Conservation (phyloP, 2,888 invertebrate species). For the Hedychridium roseum region DNA sequence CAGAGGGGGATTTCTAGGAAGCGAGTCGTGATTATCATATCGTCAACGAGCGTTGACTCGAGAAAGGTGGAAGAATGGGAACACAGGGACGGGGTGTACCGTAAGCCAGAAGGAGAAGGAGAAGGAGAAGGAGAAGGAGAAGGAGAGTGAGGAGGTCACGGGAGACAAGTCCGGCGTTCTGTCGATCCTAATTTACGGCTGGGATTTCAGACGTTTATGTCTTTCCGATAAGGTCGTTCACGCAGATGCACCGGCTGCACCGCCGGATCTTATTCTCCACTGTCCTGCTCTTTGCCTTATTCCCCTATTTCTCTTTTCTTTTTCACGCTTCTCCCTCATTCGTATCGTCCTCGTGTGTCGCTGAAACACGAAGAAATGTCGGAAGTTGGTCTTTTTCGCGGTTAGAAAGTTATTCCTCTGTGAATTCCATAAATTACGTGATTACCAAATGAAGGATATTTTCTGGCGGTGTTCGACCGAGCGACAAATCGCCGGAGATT, state of each 20-base stretch:
- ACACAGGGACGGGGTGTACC: not conserved
- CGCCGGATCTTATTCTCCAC: slow-evolving; percentile 33
- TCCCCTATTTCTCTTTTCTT: slow-evolving; percentile 5
- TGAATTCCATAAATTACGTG: not conserved
- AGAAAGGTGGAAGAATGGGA: slow-evolving; percentile 9
- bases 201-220: slow-evolving; percentile 62
- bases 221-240: slow-evolving; percentile 61
- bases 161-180: slow-evolving; percentile 50
- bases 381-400: slow-evolving; percentile 26
- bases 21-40: too few species aligned
- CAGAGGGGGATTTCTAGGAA: too few species aligned
- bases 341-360: slow-evolving; percentile 12
- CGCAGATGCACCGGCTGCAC: slow-evolving; percentile 40
- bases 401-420: slow-evolving; percentile 27
- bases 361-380: slow-evolving; percentile 28
- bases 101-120: slow-evolving; percentile 4
- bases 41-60: slow-evolving; percentile 4
- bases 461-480: slow-evolving; percentile 12
- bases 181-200: slow-evolving; percentile 63
- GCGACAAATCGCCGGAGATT: slow-evolving; percentile 55
- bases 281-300: slow-evolving; percentile 1
- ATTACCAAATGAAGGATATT: slow-evolving; percentile 1
- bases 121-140: slow-evolving; percentile 1
- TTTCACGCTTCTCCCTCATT: slow-evolving; percentile 5
- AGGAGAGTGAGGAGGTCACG: slow-evolving; percentile 7